phyloP scores from a whole-genome alignment of 2,113 vertebrate species.

The Cranoglanis bouderius region DNA sequence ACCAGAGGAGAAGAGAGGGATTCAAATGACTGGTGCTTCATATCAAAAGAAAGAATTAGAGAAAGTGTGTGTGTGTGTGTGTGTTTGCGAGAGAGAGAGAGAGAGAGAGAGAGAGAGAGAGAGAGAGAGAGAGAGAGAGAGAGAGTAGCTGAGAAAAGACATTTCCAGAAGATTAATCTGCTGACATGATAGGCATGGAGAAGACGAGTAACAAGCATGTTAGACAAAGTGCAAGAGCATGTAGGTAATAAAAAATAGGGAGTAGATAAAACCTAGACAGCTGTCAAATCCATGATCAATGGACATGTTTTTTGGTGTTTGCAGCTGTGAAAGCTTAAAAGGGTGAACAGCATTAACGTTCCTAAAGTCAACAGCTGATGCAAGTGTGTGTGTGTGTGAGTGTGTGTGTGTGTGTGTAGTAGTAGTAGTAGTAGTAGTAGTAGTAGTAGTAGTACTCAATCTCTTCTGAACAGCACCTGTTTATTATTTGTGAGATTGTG shows the following conservation, averaged over 20 bases:
- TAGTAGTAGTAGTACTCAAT: background rate
- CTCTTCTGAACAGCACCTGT: background rate
- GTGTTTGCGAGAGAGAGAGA: background rate
- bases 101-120: background rate
- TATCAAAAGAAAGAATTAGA: conserved; percentile 47
- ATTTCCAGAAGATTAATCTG: background rate
- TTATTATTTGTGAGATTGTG: background rate
- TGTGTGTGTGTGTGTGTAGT: background rate
- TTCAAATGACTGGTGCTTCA: conserved; percentile 60
- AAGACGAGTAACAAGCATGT: background rate
- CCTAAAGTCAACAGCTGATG: background rate
- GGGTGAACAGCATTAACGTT: conserved; percentile 1
- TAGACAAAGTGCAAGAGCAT: conserved; percentile 13
- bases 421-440: background rate
- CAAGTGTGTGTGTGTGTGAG: conserved; percentile 11
- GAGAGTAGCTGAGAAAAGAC: background rate
- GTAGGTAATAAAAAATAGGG: conserved; percentile 1
- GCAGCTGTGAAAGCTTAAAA: conserved; percentile 62
- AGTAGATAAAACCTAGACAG: conserved; percentile 58
- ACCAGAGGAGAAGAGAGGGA: conserved; percentile 47
- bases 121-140: background rate
- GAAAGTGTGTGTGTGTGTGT: background rate
- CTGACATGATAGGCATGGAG: background rate
- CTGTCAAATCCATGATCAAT: conserved; percentile 61
- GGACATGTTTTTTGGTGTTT: conserved; percentile 34